phyloP scores from a whole-genome alignment of 1,140 invertebrate species.

The Oncopeltus fasciatus region DNA sequence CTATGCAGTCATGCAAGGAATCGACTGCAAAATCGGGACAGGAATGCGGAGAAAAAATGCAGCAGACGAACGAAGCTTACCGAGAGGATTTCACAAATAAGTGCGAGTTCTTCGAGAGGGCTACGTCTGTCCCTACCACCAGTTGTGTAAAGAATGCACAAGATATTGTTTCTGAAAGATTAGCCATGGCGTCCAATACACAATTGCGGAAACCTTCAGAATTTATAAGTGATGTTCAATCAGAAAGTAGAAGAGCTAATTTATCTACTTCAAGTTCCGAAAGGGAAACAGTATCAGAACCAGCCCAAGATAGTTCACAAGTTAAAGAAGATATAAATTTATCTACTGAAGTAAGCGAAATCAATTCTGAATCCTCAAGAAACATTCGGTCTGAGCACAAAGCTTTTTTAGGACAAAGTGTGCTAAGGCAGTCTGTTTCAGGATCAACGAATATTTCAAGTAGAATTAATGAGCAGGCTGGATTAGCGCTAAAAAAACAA shows the following conservation, averaged over 20 bases:
- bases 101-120: not conserved
- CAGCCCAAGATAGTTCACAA: too few species aligned
- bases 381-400: too few species aligned
- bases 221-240: not conserved
- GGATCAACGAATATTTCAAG: too few species aligned
- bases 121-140: not conserved
- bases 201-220: not conserved
- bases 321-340: too few species aligned
- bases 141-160: slow-evolving; percentile 4
- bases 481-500: too few species aligned
- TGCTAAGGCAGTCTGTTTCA: too few species aligned
- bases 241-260: not conserved
- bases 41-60: not conserved
- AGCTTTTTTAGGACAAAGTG: too few species aligned
- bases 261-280: not conserved
- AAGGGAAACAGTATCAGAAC: not conserved
- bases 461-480: too few species aligned
- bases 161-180: not conserved
- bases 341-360: too few species aligned
- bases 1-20: not conserved
- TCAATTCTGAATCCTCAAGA: too few species aligned
- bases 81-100: not conserved
- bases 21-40: not conserved
- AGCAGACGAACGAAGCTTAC: not conserved
- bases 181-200: not conserved